Percentiles rank a stretch among this genome's conserved stretches.
These are phyloP conservation scores for Agrotis exclamationis DNA, from an alignment of 2,888 invertebrate genomes.

Conservation along the genomic window DNA sequence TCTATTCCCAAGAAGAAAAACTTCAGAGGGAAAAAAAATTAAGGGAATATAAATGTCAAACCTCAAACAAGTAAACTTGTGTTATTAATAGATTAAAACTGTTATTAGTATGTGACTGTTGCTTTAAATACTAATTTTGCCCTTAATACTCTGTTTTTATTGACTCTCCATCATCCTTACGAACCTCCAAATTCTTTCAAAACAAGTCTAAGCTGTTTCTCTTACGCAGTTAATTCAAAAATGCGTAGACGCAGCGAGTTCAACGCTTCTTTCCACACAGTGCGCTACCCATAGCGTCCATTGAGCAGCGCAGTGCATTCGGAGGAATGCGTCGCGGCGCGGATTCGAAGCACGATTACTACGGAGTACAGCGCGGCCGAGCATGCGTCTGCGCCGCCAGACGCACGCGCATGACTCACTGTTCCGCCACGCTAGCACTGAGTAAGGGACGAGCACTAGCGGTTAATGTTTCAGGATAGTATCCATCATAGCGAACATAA, in stretches of 20 bases:
- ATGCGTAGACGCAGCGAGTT: constrained; percentile 32
- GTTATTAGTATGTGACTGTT: too few species aligned
- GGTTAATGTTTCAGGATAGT: background rate
- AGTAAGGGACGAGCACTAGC: constrained; percentile 23
- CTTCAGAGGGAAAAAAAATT: too few species aligned
- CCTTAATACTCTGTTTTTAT: too few species aligned
- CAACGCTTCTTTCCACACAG: constrained; percentile 33
- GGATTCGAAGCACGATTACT: constrained; percentile 63
- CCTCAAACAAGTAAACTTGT: too few species aligned
- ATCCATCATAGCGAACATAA: background rate
- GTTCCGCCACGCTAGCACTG: constrained; percentile 44
- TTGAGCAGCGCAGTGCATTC: constrained; percentile 54
- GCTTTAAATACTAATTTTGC: too few species aligned
- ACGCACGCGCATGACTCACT: constrained; percentile 64
- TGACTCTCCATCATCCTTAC: too few species aligned
- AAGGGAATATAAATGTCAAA: too few species aligned
- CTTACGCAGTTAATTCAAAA: background rate
- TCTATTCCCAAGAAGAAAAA: too few species aligned
- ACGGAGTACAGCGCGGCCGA: constrained; percentile 39
- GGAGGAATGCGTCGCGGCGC: constrained; percentile 55
- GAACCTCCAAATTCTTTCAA: too few species aligned
- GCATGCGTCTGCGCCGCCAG: constrained; percentile 60
- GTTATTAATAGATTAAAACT: too few species aligned
- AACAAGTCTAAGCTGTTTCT: background rate
- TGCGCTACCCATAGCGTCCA: constrained; percentile 19